Evolutionary conservation across 2,113 vertebrate genomes (phyloP).

Genomic region (Mugil cephalus): DNA sequence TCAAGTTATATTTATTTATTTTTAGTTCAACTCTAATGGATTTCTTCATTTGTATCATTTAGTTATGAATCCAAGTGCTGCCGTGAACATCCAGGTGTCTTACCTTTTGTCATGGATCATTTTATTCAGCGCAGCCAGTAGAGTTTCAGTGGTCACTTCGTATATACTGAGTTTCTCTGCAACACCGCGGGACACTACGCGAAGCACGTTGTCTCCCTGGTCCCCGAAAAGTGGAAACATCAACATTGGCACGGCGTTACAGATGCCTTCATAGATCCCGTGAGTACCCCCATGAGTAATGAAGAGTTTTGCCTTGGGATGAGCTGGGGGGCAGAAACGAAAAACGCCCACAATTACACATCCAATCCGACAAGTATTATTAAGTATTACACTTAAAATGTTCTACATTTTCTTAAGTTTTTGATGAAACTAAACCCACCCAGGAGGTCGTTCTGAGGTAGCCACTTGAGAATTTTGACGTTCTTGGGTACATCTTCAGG

Average conservation of each 20-base stretch:
- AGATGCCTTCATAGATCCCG: slow-evolving; percentile 92
- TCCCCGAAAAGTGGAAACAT: slow-evolving; percentile 94
- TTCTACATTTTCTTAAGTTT: background rate
- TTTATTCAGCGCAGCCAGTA: slow-evolving; percentile 84
- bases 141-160: slow-evolving; percentile 85
- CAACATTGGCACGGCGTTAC: slow-evolving; percentile 93
- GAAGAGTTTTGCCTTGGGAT: slow-evolving; percentile 92
- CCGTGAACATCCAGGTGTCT: slow-evolving; percentile 30
- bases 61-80: too few relatives aligned
- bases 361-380: background rate
- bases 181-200: slow-evolving; percentile 86
- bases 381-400: too few relatives aligned
- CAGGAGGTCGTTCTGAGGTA: slow-evolving; percentile 96
- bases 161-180: slow-evolving; percentile 85
- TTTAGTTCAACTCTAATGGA: too few relatives aligned
- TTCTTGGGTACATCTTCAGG: slow-evolving; percentile 87
- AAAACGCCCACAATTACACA: background rate
- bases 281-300: slow-evolving; percentile 94
- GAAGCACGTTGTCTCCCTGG: slow-evolving; percentile 90
- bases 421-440: slow-evolving; percentile 77
- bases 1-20: background rate
- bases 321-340: slow-evolving; percentile 80
- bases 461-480: slow-evolving; percentile 91
- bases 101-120: slow-evolving; percentile 90
- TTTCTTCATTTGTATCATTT: too few relatives aligned